Conservation (phyloP, 2,797 vertebrate genomes). For the Neomorphus geoffroyi region DNA sequence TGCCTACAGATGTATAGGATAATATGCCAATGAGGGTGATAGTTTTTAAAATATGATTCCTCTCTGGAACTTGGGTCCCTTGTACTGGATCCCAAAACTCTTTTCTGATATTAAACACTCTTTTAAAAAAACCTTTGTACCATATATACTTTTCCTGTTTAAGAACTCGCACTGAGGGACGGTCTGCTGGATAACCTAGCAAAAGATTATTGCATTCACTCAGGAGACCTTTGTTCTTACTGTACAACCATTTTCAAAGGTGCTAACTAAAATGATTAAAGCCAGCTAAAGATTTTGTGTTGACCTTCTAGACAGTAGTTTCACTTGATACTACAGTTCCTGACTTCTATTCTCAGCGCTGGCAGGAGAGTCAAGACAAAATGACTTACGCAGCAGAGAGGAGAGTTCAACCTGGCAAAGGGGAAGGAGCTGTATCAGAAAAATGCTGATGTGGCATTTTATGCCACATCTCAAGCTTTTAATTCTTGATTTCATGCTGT, state of each 20-base stretch:
- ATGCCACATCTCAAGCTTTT: not conserved
- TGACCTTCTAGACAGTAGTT: not conserved
- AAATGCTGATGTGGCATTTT: not conserved
- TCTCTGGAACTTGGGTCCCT: not conserved
- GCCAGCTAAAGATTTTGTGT: not conserved
- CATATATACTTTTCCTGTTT: not conserved
- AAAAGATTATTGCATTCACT: not conserved
- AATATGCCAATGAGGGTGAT: not conserved
- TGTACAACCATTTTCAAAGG: not conserved
- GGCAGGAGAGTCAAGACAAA: not conserved
- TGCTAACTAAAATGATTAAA: not conserved
- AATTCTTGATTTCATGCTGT: not conserved
- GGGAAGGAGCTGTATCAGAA: not conserved
- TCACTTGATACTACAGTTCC: not conserved
- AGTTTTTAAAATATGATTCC: not conserved
- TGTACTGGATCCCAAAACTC: not conserved
- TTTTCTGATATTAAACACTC: not conserved
- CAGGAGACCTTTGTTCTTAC: not conserved
- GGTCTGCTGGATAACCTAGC: not conserved
- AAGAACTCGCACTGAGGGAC: rapidly evolving
- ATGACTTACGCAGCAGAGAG: not conserved
- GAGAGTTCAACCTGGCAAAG: not conserved
- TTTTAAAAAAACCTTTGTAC: not conserved
- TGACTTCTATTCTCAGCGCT: not conserved
- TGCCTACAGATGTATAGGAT: not conserved